Evolutionary conservation across 2,797 vertebrate species (phyloP).

Genomic region (Phyllotis vaccarum): DNA sequence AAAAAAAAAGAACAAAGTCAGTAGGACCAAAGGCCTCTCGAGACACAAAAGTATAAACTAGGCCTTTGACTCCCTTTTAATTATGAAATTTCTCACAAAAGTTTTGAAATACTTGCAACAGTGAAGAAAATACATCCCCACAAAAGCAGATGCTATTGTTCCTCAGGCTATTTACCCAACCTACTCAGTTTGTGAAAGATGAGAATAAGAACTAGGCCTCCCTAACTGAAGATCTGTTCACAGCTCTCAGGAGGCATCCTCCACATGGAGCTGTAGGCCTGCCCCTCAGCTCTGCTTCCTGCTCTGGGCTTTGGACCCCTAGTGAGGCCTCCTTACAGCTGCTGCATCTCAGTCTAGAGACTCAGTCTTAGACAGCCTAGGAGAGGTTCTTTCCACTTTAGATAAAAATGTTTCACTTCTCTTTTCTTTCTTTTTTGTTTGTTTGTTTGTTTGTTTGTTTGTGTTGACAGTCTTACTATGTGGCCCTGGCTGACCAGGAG

Average conservation of each 20-base stretch:
- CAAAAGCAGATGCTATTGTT: not conserved
- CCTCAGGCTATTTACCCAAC: not conserved
- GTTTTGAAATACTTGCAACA: not conserved
- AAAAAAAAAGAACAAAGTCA: conserved; percentile 50
- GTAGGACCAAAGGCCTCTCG: not conserved
- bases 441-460: not conserved
- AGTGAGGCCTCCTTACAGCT: not conserved
- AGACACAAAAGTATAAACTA: too few relatives aligned
- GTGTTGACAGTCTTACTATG: not conserved
- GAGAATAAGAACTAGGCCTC: not conserved
- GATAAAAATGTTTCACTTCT: not conserved
- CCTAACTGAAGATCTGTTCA: not conserved
- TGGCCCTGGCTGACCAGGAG: not conserved
- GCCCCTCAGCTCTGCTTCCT: not conserved
- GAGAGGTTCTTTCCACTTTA: not conserved
- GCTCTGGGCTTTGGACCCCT: not conserved
- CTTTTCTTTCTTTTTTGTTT: not conserved
- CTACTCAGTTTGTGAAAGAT: not conserved
- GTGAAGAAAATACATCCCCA: not conserved
- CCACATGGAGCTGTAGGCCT: too few relatives aligned
- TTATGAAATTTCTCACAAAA: not conserved
- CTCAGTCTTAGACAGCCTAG: not conserved
- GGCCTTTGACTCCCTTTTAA: not conserved
- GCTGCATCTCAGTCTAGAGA: not conserved
- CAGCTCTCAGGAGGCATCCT: too few relatives aligned